These are phyloP conservation scores for Stegodyphus dumicola DNA, from an alignment of 1,140 invertebrate genomes.

Conservation along the genomic window DNA sequence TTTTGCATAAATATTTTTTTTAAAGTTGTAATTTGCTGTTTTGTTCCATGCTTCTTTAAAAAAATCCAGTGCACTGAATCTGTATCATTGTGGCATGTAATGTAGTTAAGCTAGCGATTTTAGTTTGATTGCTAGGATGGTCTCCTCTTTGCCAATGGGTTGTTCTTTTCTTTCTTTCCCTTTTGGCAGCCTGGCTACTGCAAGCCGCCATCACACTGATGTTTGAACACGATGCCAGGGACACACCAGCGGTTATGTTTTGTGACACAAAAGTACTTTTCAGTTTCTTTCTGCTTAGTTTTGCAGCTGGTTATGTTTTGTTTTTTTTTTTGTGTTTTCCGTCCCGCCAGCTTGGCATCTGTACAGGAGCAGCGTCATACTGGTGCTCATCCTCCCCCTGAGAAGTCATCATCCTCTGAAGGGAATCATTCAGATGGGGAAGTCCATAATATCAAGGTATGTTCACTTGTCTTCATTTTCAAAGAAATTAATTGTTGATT, in stretches of 20 bases:
- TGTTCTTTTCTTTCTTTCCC: conserved; percentile 60
- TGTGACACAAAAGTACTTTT: conserved; percentile 52
- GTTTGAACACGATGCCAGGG: conserved; percentile 58
- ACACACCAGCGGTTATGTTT: conserved; percentile 57
- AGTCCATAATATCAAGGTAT: conserved; percentile 57
- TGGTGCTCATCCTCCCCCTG: conserved; percentile 64
- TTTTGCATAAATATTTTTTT: background rate
- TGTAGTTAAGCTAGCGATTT: conserved; percentile 55
- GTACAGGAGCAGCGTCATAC: conserved; percentile 88
- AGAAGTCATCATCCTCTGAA: conserved; percentile 64
- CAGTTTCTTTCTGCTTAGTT: conserved; percentile 57
- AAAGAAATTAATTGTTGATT: conserved; percentile 37
- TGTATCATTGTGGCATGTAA: conserved; percentile 40
- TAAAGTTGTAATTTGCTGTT: background rate
- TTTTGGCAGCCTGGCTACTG: conserved; percentile 59
- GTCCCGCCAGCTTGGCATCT: conserved; percentile 82
- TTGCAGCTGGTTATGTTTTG: conserved; percentile 49
- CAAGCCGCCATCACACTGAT: conserved; percentile 56
- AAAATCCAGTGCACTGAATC: conserved; percentile 20
- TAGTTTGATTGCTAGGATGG: conserved; percentile 54
- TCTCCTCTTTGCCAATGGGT: conserved; percentile 51
- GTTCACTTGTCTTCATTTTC: conserved; percentile 60
- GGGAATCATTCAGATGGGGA: conserved; percentile 62
- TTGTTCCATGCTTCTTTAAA: conserved; percentile 30
- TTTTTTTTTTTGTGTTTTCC: conserved; percentile 49